Base-by-base conservation (phyloP, 2,888 invertebrate genomes). In the Stenichneumon culpator region DNA sequence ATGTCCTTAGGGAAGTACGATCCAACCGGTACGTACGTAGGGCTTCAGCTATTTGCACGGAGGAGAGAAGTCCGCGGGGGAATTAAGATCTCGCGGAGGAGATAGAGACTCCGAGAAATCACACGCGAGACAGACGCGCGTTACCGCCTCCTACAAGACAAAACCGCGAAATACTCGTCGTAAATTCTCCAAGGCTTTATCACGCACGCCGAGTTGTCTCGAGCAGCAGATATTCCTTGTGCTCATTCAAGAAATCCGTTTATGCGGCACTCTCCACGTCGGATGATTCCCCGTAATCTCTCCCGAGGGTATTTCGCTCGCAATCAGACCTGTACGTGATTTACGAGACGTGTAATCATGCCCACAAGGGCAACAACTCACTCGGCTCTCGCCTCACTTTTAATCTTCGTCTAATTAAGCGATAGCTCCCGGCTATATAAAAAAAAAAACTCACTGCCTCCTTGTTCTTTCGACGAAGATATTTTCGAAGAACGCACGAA, bases 401-500 rank as follows among this genome's bases (percentile, higher is more conserved):
- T 85, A 82, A 86, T 88, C 84, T 84, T 83, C 83, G 67, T 85
- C 85, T 82, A 86, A 86, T 88, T 86, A 88, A 87, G 82, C 78
- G 84, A 87, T 88, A 79, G 84, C 80, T 87, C n/a, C 70, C 63
- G 69, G 85, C 82, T 79, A 87, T 87, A 75, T 4, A 47, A 3
- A 4, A 47, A 47, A 47, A 16, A 14, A 16, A 47, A 83, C 72
- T 65, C 44, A 54, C 82, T 60, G 69, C 32, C 75, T 44, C 73
- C 70, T 52, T 28, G 16, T 65, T 78, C 50, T 69, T 67, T 32
- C 36, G 22, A 60, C 44, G 47, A 60, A 63, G 47, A 63, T 75
- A 50, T 78, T 77, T 75, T 72, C 47, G 39, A 57, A 14, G 16
- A 54, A 73, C 11, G 22, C 14, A 54, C 28, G 63, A n/a, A 32